Evolutionary conservation across 2,888 invertebrate species (phyloP).

Genomic region (Bellardia bayeri): DNA sequence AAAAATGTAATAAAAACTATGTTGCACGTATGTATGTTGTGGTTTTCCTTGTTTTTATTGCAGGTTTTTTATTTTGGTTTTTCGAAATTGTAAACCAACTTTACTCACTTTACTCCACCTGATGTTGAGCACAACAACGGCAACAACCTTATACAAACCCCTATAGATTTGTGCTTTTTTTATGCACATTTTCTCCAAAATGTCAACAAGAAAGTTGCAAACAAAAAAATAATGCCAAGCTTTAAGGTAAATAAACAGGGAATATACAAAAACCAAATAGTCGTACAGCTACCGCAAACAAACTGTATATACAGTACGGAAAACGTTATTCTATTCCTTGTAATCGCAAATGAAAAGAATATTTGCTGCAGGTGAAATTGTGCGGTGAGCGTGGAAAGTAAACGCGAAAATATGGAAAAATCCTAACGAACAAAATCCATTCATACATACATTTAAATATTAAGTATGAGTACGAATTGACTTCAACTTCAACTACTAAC

Average conservation of each 20-base stretch:
- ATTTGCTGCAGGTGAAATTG: constrained; percentile 21
- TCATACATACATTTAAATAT: constrained; percentile 36
- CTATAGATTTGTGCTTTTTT: constrained; percentile 38
- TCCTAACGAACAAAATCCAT: constrained; percentile 12
- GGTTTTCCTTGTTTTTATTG: constrained; percentile 29
- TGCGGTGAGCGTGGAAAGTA: constrained; percentile 11
- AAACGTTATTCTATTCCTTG: constrained; percentile 8
- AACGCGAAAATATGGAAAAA: constrained; percentile 35
- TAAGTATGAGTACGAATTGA: constrained; percentile 12
- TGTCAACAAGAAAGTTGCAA: constrained; percentile 55
- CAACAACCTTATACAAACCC: constrained; percentile 41
- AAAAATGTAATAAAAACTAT: constrained; percentile 6
- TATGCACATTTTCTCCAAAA: constrained; percentile 5
- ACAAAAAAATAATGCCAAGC: constrained; percentile 21
- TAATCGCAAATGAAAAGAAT: background rate
- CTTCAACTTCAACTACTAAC: constrained; percentile 33
- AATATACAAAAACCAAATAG: constrained; percentile 41
- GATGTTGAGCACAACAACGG: constrained; percentile 38
- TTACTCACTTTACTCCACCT: constrained; percentile 43
- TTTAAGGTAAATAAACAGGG: constrained; percentile 54
- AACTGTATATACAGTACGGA: background rate
- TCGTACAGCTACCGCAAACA: background rate
- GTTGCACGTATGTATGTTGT: constrained; percentile 15
- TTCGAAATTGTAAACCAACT: constrained; percentile 30
- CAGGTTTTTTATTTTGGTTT: background rate